Evolutionary conservation across 2,113 vertebrate species (phyloP).

Genomic region (Hiodon alosoides): DNA sequence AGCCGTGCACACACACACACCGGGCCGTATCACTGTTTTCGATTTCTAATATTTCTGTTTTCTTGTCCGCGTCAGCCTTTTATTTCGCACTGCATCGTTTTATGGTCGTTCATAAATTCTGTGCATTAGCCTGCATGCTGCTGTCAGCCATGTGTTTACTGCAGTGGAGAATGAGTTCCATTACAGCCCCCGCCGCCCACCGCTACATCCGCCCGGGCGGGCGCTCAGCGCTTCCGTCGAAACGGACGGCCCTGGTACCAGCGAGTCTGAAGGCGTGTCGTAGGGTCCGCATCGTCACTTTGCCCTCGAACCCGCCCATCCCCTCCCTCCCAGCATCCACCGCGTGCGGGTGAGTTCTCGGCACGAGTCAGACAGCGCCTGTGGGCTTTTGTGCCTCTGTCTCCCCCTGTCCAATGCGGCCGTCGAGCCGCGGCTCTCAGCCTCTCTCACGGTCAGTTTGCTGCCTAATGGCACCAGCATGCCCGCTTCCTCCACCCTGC

Average conservation of each 20-base stretch:
- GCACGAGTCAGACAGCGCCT: not conserved
- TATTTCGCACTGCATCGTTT: not conserved
- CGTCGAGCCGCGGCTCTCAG: not conserved
- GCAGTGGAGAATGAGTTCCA: not conserved
- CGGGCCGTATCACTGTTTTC: not conserved
- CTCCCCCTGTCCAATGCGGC: slow-evolving; percentile 9
- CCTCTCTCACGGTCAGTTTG: slow-evolving; percentile 19
- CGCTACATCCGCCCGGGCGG: not conserved
- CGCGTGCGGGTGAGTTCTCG: no score
- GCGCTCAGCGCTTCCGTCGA: not conserved
- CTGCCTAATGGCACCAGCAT: slow-evolving; percentile 14
- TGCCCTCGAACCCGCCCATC: not conserved
- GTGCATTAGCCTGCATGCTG: slow-evolving; percentile 5
- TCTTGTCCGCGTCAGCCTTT: not conserved
- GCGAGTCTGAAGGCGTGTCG: not conserved
- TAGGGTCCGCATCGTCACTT: not conserved
- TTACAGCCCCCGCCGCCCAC: not conserved
- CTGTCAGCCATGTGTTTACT: slow-evolving; percentile 4
- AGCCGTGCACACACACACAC: not conserved
- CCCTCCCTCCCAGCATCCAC: not conserved
- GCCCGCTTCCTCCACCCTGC: not conserved
- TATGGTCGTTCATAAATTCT: slow-evolving; percentile 15
- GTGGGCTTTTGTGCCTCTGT: not conserved
- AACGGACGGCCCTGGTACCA: not conserved
- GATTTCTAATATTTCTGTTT: not conserved